Conservation (phyloP, 1,140 invertebrate species). For the Cryptotermes secundus region DNA sequence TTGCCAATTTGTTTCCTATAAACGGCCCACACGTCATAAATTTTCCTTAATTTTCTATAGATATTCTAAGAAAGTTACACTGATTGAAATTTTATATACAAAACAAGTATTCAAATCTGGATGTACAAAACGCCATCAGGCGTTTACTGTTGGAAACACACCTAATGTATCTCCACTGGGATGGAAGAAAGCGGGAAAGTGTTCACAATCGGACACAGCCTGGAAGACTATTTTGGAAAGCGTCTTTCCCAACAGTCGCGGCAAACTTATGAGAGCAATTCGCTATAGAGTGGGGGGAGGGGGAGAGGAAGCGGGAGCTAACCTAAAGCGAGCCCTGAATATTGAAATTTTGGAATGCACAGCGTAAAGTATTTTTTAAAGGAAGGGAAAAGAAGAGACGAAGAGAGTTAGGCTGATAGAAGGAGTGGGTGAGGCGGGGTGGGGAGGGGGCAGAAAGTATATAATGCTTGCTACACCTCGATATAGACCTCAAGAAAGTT, state of each 20-base stretch:
- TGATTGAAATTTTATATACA: too few relatives aligned
- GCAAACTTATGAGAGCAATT: slow-evolving; percentile 16
- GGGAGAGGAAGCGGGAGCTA: background rate
- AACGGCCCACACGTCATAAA: too few relatives aligned
- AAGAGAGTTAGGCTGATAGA: too few relatives aligned
- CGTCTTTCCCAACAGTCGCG: slow-evolving; percentile 7
- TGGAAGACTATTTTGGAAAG: slow-evolving; percentile 5
- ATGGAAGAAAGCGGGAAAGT: background rate
- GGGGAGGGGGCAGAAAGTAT: background rate
- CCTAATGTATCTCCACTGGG: background rate
- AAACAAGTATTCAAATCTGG: too few relatives aligned
- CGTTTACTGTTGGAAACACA: too few relatives aligned
- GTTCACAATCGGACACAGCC: background rate
- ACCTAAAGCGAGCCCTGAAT: slow-evolving; percentile 10
- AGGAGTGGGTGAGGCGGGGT: too few relatives aligned
- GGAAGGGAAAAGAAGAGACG: slow-evolving; percentile 6
- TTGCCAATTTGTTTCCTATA: too few relatives aligned
- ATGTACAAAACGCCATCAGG: too few relatives aligned
- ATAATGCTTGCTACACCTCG: slow-evolving; percentile 18
- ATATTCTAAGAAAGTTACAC: too few relatives aligned
- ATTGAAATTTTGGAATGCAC: background rate
- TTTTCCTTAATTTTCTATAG: too few relatives aligned
- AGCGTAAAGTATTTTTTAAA: slow-evolving; percentile 18
- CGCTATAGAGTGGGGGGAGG: background rate
- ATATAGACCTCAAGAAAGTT: background rate